These are phyloP conservation scores for Sternarchorhynchus goeldii DNA, from an alignment of 2,797 vertebrate genomes.

Conservation along the genomic window DNA sequence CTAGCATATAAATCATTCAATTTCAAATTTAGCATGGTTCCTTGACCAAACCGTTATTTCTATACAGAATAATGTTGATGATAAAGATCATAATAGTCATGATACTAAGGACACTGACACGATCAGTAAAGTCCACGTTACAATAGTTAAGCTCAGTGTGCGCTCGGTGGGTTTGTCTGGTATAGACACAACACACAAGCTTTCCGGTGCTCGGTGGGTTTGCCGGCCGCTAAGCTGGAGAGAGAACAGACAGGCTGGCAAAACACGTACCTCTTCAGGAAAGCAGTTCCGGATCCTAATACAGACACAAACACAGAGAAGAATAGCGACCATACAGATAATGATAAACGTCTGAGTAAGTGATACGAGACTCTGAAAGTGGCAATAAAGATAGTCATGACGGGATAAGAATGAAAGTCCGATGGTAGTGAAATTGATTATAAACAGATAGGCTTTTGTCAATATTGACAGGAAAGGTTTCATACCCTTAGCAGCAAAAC, in stretches of 20 bases:
- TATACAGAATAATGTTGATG: constrained; percentile 67
- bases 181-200: constrained; percentile 31
- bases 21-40: constrained; percentile 68
- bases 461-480: constrained; percentile 19
- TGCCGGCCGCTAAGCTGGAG: constrained; percentile 14
- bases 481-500: constrained; percentile 9
- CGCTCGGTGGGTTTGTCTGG: constrained; percentile 22
- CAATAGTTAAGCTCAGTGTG: constrained; percentile 27
- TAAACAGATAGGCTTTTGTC: constrained; percentile 16
- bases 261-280: constrained; percentile 80
- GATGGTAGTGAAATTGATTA: not conserved
- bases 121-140: constrained; percentile 25
- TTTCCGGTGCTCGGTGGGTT: constrained; percentile 67
- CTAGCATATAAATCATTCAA: constrained; percentile 56
- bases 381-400: not conserved
- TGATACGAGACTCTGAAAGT: not conserved
- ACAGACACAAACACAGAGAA: constrained; percentile 21
- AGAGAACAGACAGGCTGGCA: constrained; percentile 62
- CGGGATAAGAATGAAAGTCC: not conserved
- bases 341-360: constrained; percentile 37
- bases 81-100: constrained; percentile 63
- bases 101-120: constrained; percentile 20
- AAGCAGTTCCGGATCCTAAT: constrained; percentile 9
- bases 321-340: constrained; percentile 8
- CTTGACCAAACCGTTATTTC: constrained; percentile 64